Conservation (phyloP, 2,888 invertebrate species). For the Anoplius nigerrimus region DNA sequence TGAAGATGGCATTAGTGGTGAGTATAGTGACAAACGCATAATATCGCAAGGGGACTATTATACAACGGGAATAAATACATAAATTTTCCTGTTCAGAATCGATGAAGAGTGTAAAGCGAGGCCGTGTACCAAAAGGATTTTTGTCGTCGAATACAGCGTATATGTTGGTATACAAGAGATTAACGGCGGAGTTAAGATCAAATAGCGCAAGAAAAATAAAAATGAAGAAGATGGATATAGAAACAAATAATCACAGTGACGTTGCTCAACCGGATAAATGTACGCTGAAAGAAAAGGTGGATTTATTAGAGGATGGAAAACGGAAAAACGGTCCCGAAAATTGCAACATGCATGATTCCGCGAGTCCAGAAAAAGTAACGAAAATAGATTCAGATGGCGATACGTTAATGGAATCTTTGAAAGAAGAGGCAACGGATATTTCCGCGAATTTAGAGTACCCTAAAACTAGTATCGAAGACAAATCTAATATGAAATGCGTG, state of each 20-base stretch:
- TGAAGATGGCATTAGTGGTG: conserved; percentile 68
- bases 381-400: conserved; percentile 23
- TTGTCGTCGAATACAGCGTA: conserved; percentile 79
- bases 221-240: conserved; percentile 38
- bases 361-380: conserved; percentile 21
- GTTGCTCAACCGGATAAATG: conserved; percentile 38
- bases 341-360: conserved; percentile 15
- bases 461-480: background rate
- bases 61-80: background rate
- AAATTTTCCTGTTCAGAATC: conserved; percentile 56
- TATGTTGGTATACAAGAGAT: conserved; percentile 79
- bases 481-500: conserved; percentile 5
- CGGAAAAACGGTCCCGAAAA: conserved; percentile 46
- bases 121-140: conserved; percentile 73
- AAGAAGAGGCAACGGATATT: conserved; percentile 12
- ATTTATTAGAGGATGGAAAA: conserved; percentile 48
- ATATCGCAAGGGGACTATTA: background rate
- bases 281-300: conserved; percentile 43
- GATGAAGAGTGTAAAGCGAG: conserved; percentile 66
- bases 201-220: conserved; percentile 45
- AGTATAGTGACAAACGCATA: conserved; percentile 20
- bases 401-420: conserved; percentile 9
- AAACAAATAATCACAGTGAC: conserved; percentile 42
- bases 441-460: background rate
- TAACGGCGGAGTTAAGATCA: conserved; percentile 28